Evolutionary conservation across 2,797 vertebrate species (phyloP), one percentile per base, ranked within the genome.

Genomic region (Gymnothorax reevesii): DNA sequence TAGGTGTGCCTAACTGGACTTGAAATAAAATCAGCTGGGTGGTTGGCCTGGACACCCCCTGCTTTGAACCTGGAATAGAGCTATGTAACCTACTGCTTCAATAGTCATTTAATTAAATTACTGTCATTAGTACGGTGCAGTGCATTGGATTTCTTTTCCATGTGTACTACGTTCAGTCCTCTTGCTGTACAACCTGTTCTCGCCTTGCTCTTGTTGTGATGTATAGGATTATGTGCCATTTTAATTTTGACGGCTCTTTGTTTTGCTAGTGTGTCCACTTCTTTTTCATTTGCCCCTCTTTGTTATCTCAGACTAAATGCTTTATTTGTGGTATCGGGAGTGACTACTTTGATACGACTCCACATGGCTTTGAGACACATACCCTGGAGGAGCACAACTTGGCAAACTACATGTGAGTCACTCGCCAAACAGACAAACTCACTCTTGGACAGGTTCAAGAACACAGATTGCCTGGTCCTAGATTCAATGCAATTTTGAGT

Each of bases 301-400:
- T 25, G 71, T 7, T 86, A 17, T 64, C 57, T 13, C 93, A 99
- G 98, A 99, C 98, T 3, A 99, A 99, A 92, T 99, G 98, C 89
- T 99, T 99, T 93, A 99, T 99, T 92, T 99, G 98, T 27, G 98
- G 98, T 55, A 98, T 99, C 4, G 98, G 98, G 91, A 99, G 98
- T 3, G 98, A 99, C 92, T 99, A 99, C 92, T 99, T 99, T 77
- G 98, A 99, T 83, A 97, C 97, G 0, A 98, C 98, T 0, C 98
- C 98, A 0, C 98, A 99, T 0, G 98, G 98, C 79, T 99, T 99
- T 77, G 98, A 99, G 93, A 99, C 97, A 0, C 98, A 99, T 93
- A 99, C 98, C 0, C 92, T 99, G 9, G 98, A 99, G 88, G 98
- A 99, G 83, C 98, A 99, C 94, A 98, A 98, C 90, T 91, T 98